A percentile compares a stretch with the other conserved stretches of the same genome.
These are phyloP conservation scores for Megalopta genalis DNA, from an alignment of 1,140 invertebrate species.

Conservation along the genomic window DNA sequence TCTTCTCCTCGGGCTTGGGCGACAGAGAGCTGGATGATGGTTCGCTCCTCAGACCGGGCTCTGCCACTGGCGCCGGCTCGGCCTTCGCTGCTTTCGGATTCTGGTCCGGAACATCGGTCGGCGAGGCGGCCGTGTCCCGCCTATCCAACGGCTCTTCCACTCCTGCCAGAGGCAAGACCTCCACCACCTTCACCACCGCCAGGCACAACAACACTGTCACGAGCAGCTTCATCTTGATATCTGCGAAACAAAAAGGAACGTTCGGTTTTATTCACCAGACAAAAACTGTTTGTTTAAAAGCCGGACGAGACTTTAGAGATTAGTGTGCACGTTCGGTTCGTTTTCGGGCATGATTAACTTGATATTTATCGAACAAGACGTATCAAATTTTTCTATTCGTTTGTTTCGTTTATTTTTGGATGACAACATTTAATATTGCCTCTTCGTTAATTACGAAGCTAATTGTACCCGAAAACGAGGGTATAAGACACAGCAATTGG, in stretches of 20 bases:
- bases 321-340: no score
- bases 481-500: no score
- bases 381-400: no score
- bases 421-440: no score
- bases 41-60: neutral
- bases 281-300: neutral
- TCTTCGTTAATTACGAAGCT: no score
- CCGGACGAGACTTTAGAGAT: no score
- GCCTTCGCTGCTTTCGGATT: neutral
- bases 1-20: slow-evolving; percentile 53
- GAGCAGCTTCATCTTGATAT: slow-evolving; percentile 70
- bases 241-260: slow-evolving; percentile 41
- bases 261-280: no score
- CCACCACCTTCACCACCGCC: slow-evolving; percentile 62
- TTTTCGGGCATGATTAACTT: no score
- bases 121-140: neutral
- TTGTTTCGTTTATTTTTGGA: no score
- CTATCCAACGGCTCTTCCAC: slow-evolving; percentile 13
- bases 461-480: no score
- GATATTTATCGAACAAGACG: no score
- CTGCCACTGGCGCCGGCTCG: neutral
- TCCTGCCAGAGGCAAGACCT: slow-evolving; percentile 71
- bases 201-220: slow-evolving; percentile 68
- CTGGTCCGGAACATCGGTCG: neutral
- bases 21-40: neutral